Evolutionary conservation across 2,888 invertebrate species (phyloP), one percentile per base, ranked within the genome.

Genomic region (Holacanthella duospinosa): DNA sequence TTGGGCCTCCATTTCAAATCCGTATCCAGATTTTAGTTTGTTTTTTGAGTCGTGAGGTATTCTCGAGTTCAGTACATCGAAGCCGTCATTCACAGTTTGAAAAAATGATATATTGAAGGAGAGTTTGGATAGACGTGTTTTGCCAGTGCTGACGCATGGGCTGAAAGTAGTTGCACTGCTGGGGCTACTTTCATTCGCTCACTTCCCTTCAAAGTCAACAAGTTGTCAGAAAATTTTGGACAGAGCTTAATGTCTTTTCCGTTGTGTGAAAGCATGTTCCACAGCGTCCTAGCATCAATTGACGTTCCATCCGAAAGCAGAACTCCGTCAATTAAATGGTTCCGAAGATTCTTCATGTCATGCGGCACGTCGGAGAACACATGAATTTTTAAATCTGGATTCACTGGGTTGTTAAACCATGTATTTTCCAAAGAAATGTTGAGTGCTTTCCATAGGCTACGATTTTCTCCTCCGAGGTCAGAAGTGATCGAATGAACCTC

Each of bases 311-410:
- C 36, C 16, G 68, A 29, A 21, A 59, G n/a, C 1, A 66, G 25
- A 1, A 70, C 68, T 24, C 64, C 59, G 48, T 70, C 68, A 1
- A 68, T 16, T 9, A 65, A 28, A 59, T 70, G 70, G 55, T 70
- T 70, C 12, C 68, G 29, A 2, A 69, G 12, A 12, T 69, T 48
- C 43, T 71, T 71, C 0, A 71, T 12, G 28, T 67, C 55, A 55
- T 71, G 69, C 0, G 68, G 70, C 0, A 67, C 60, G 43, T 72
- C 72, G 19, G 65, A 64, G 54, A 72, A 68, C 25, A 69, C 62
- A 56, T 53, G 66, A 2, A 72, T 55, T 3, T 60, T 59, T 29
- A 56, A 1, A 19, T 9, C 53, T 24, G n/a, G 1, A 19, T 54
- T 61, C 26, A 21, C 1, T 4, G 69, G 68, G 55, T 67, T 64